These are phyloP conservation scores for Drosophila guanche DNA, from an alignment of 1,140 invertebrate species.

Conservation along the genomic window DNA sequence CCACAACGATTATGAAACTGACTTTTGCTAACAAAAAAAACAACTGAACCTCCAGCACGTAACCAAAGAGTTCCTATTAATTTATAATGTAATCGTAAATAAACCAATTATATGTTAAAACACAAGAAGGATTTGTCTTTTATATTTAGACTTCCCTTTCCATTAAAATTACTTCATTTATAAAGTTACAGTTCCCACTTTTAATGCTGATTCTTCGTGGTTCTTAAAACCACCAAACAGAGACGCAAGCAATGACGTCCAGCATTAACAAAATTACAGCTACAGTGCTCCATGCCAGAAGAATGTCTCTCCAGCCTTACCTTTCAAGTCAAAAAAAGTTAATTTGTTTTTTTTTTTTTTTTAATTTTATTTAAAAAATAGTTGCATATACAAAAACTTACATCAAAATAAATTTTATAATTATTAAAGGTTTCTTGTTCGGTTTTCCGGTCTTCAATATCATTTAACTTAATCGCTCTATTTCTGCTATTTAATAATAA, in stretches of 20 bases:
- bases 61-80: conserved; percentile 59
- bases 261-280: too few species aligned
- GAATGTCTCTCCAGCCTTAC: too few species aligned
- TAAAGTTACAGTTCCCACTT: too few species aligned
- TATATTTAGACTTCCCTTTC: neutral
- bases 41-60: conserved; percentile 37
- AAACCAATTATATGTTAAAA: conserved; percentile 19
- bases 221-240: too few species aligned
- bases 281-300: neutral
- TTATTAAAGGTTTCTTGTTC: conserved; percentile 32
- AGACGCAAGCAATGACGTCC: too few species aligned
- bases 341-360: conserved; percentile 30
- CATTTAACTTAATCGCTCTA: conserved; percentile 64
- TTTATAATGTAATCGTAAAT: conserved; percentile 37
- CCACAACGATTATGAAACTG: conserved; percentile 44
- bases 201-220: too few species aligned
- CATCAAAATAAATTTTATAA: conserved; percentile 48
- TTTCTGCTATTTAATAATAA: conserved; percentile 82
- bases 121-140: neutral
- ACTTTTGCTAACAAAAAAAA: conserved; percentile 31
- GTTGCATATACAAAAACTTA: conserved; percentile 72
- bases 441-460: conserved; percentile 39
- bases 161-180: too few species aligned
- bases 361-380: conserved; percentile 70
- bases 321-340: neutral